Conservation (phyloP, 1,140 invertebrate genomes). For the Drosophila trapezifrons region DNA sequence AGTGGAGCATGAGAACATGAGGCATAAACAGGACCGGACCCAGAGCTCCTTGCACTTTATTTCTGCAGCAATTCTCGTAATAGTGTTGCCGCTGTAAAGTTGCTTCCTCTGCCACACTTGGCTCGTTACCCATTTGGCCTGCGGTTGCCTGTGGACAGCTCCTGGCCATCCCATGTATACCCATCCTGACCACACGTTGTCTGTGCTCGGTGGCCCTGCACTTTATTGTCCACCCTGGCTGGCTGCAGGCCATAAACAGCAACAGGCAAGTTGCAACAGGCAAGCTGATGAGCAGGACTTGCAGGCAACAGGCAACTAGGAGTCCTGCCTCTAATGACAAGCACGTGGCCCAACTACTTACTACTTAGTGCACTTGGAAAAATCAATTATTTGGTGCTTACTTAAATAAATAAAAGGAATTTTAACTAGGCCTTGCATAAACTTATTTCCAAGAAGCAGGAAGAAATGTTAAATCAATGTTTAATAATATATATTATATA, state of each 20-base stretch:
- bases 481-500: background rate
- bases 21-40: slow-evolving; percentile 5
- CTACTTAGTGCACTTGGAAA: slow-evolving; percentile 6
- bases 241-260: slow-evolving; percentile 37
- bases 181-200: slow-evolving; percentile 35
- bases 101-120: slow-evolving; percentile 27
- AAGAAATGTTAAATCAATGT: background rate
- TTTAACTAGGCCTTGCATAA: background rate
- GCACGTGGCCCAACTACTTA: slow-evolving; percentile 19
- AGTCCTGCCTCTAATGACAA: slow-evolving; percentile 10
- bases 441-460: background rate
- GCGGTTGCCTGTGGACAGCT: slow-evolving; percentile 35
- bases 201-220: slow-evolving; percentile 29
- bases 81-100: slow-evolving; percentile 60
- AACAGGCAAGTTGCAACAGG: slow-evolving; percentile 36
- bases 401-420: background rate
- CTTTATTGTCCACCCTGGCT: slow-evolving; percentile 41
- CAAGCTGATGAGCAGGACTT: slow-evolving; percentile 17
- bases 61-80: slow-evolving; percentile 73
- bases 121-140: slow-evolving; percentile 43
- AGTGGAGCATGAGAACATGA: slow-evolving; percentile 1
- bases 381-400: background rate
- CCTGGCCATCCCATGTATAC: slow-evolving; percentile 30
- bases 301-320: slow-evolving; percentile 2
- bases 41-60: slow-evolving; percentile 57